Conservation (phyloP, 2,888 invertebrate species). For the Xylocampa areola region DNA sequence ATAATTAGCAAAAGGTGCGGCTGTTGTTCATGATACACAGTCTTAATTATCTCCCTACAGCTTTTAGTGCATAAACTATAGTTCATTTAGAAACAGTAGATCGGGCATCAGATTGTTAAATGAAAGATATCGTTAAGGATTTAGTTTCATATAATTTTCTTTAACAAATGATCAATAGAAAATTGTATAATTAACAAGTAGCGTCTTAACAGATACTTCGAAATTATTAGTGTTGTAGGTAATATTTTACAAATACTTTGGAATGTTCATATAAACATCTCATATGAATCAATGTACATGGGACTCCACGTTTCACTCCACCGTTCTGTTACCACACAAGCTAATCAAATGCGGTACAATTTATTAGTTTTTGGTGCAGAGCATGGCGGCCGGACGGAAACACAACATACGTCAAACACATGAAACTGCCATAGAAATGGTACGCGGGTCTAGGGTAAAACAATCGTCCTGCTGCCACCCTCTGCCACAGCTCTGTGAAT, state of each 20-base stretch:
- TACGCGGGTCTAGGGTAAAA: conserved; percentile 77
- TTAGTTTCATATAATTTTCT: conserved; percentile 90
- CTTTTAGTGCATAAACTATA: conserved; percentile 36
- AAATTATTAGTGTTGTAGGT: conserved; percentile 89
- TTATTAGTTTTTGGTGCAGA: conserved; percentile 55
- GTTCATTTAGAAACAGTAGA: conserved; percentile 20
- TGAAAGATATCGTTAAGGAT: conserved; percentile 84
- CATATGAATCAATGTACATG: conserved; percentile 83
- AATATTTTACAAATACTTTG: conserved; percentile 90
- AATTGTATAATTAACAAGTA: conserved; percentile 90
- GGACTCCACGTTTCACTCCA: conserved; percentile 59
- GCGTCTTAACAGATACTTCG: conserved; percentile 89
- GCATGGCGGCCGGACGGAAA: conserved; percentile 44
- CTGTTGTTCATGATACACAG: conserved; percentile 36
- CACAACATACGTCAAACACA: conserved; percentile 63
- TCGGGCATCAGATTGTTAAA: conserved; percentile 45
- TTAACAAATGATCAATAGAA: conserved; percentile 90
- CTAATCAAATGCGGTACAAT: conserved; percentile 42
- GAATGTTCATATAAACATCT: conserved; percentile 89
- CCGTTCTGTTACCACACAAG: conserved; percentile 52
- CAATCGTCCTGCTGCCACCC: conserved; percentile 52
- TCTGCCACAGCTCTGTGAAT: conserved; percentile 54
- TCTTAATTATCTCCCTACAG: conserved; percentile 26
- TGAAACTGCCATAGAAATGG: conserved; percentile 63
- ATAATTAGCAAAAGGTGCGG: conserved; percentile 76